Base-by-base conservation (phyloP, 2,888 invertebrate genomes). In the Lycocerus yunnanus region DNA sequence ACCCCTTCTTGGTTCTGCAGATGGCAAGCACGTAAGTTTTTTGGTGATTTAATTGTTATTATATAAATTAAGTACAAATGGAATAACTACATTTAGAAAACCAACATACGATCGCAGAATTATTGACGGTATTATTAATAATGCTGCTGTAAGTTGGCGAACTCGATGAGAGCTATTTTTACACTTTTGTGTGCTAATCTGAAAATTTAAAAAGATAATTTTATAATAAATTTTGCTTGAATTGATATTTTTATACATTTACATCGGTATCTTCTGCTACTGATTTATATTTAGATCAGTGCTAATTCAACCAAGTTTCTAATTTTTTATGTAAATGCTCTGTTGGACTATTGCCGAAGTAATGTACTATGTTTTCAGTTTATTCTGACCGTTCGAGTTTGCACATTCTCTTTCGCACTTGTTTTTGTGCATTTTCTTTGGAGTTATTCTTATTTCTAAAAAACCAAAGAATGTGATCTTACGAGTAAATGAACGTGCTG, bases 21-120 rank as follows among this genome's bases (percentile, higher is more conserved):
- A 91, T 82, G 87, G 88, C 81, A 90, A 89, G 88, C 90, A 90
- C 82, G 90, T 90, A 87, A 90, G 90, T 89, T 18, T n/a, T n/a
- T 13, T 43, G 4, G 1, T 6, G n/a, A n/a, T 43, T n/a, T 63
- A 18, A 18, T 9, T 18, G 16, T 63, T 11, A 18, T 10, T 13
- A 27, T 27, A 13, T 63, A 8, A 6, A n/a, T 15, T 4, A 18
- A 59, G 9, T 63, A 16, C 61, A n/a, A 18, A 61, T 15, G 16
- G 16, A 61, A 61, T 61, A 15, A 10, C 16, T 63, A 43, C 43
- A 6, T 43, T 43, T 43, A 43, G 43, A 43, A 43, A 43, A 43
- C 13, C 43, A n/a, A n/a, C n/a, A n/a, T 43, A n/a, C 43, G n/a
- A 43, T 43, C n/a, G 43, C 6, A n/a, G 43, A 43, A 43, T 43